These are phyloP conservation scores for Pteropus alecto DNA, from an alignment of 2,113 vertebrate genomes.

Conservation along the genomic window DNA sequence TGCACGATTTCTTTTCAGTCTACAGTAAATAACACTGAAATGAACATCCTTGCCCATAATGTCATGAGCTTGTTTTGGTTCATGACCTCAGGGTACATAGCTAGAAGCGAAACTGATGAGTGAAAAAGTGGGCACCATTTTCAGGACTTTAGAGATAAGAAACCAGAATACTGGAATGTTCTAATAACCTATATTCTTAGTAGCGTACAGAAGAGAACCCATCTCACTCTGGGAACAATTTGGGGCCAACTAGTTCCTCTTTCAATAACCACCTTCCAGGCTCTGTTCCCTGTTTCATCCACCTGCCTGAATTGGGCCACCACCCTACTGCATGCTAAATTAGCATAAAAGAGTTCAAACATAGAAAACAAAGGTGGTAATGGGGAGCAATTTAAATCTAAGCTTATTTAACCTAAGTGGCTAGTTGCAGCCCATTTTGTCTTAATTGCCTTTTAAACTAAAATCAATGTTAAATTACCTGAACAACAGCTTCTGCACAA, in stretches of 20 bases:
- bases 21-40: background rate
- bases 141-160: background rate
- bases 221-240: background rate
- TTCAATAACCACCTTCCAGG: background rate
- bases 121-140: background rate
- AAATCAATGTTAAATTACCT: conserved; percentile 81
- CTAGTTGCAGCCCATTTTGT: conserved; percentile 62
- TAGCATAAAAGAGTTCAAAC: conserved; percentile 1
- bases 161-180: background rate
- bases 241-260: background rate
- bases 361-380: conserved; percentile 23
- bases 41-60: background rate
- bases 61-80: background rate
- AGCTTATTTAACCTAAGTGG: conserved; percentile 75
- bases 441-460: conserved; percentile 81
- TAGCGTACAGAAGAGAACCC: background rate
- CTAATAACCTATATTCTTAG: background rate
- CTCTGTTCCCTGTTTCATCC: background rate
- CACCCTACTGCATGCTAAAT: background rate
- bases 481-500: conserved; percentile 69
- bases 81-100: background rate
- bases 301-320: background rate
- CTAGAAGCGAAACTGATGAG: background rate
- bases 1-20: background rate
- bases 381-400: conserved; percentile 64